Evolutionary conservation across 1,140 invertebrate genomes (phyloP).

Genomic region (Microplitis demolitor): DNA sequence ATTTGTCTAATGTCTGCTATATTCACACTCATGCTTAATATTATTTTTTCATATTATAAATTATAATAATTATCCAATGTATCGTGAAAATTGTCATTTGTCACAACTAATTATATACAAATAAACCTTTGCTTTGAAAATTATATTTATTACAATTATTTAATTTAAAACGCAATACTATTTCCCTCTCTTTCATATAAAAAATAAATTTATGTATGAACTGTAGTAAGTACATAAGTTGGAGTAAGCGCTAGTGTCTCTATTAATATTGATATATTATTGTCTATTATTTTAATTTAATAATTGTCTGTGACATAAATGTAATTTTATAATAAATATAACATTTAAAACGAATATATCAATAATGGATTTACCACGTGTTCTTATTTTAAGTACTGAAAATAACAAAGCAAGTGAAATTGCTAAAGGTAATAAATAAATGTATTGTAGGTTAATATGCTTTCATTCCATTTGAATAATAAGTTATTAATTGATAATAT

Average conservation of each 20-base stretch:
- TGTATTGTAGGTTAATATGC: neutral
- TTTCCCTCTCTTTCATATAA: no score
- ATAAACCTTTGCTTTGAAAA: neutral
- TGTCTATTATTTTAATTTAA: neutral
- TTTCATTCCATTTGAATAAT: neutral
- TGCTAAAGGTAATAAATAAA: conserved; percentile 45
- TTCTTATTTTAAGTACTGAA: conserved; percentile 46
- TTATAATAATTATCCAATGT: neutral
- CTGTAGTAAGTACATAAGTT: no score
- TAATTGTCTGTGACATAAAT: neutral
- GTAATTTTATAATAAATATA: neutral
- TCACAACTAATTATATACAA: no score
- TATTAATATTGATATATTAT: neutral
- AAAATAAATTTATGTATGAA: no score
- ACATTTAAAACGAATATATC: neutral
- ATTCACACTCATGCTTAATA: no score
- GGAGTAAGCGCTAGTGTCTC: neutral
- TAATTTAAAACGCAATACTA: no score
- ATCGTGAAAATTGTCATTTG: no score
- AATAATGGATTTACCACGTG: conserved; percentile 47
- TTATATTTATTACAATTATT: neutral
- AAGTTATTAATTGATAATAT: conserved; percentile 22
- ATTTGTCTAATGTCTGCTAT: no score
- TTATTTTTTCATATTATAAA: neutral
- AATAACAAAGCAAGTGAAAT: conserved; percentile 48